Evolutionary conservation across 2,888 invertebrate genomes (phyloP).

Genomic region (Zaprionus lineosus): DNA sequence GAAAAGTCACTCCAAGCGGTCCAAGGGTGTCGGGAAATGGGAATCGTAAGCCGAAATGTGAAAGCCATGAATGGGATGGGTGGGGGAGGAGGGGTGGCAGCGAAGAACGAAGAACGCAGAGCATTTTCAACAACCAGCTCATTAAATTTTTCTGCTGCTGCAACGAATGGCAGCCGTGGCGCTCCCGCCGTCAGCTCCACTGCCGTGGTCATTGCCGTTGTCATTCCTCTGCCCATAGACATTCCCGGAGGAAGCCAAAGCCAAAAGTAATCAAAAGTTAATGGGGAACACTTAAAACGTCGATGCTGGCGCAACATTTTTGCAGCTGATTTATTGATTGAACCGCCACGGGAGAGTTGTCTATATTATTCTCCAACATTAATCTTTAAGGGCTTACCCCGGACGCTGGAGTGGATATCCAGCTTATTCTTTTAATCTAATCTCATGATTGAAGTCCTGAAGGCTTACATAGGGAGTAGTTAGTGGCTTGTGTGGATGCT

Average conservation of each 20-base stretch:
- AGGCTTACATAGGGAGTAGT: not conserved
- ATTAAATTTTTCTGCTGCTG: slow-evolving; percentile 56
- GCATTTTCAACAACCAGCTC: slow-evolving; percentile 46
- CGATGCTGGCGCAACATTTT: slow-evolving; percentile 53
- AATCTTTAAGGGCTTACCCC: slow-evolving; percentile 2
- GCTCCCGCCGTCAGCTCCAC: too few species aligned
- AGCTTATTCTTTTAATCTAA: not conserved
- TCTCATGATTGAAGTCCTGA: too few species aligned
- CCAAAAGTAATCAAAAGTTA: slow-evolving; percentile 61
- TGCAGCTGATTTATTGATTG: slow-evolving; percentile 65
- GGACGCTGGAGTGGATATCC: not conserved
- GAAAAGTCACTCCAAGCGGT: slow-evolving; percentile 37
- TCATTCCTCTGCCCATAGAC: not conserved
- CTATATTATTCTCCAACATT: not conserved
- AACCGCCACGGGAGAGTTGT: slow-evolving; percentile 2
- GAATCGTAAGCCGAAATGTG: not conserved
- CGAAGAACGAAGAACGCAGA: too few species aligned
- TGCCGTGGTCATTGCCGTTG: too few species aligned
- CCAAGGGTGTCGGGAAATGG: too few species aligned
- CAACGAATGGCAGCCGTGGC: slow-evolving; percentile 10
- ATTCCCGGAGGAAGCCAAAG: slow-evolving; percentile 15
- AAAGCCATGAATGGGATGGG: too few species aligned
- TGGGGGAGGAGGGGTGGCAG: too few species aligned
- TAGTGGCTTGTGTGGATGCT: not conserved
- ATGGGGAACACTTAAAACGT: slow-evolving; percentile 60